Conservation (phyloP, 2,113 vertebrate genomes). For the Coptodon rendalli region DNA sequence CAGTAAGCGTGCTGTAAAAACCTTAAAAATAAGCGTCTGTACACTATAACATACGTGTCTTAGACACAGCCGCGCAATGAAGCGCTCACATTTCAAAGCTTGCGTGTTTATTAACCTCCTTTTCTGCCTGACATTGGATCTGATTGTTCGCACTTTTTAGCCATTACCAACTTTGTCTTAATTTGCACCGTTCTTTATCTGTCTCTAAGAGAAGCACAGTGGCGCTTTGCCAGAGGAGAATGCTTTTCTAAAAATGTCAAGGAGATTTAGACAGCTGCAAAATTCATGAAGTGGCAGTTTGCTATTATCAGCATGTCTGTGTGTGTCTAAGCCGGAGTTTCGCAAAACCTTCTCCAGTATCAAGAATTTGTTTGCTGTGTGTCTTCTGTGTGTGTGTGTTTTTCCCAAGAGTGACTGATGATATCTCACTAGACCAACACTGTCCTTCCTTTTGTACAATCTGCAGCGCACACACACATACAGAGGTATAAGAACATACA, state of each 20-base stretch:
- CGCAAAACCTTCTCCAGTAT: neutral
- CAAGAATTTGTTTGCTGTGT: conserved; percentile 4
- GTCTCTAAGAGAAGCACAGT: neutral
- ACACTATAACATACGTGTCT: neutral
- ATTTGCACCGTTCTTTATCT: neutral
- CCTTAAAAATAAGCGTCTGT: neutral
- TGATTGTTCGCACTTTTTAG: neutral
- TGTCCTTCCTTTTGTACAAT: conserved; percentile 10
- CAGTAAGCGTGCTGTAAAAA: neutral
- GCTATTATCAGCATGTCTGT: conserved; percentile 23
- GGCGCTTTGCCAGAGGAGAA: neutral
- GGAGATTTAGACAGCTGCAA: conserved; percentile 42
- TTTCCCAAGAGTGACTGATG: conserved; percentile 14
- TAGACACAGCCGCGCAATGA: neutral
- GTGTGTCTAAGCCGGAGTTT: conserved; percentile 10
- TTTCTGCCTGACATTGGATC: neutral
- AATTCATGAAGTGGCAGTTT: conserved; percentile 46
- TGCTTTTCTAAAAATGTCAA: conserved; percentile 42
- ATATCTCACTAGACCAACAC: conserved; percentile 23
- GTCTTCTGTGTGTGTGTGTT: neutral
- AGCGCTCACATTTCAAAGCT: neutral
- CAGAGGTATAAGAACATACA: neutral
- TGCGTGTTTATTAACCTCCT: neutral
- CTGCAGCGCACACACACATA: neutral
- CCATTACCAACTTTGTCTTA: neutral